Conservation (phyloP, 2,888 invertebrate species). For the Ophioninae sp. region DNA sequence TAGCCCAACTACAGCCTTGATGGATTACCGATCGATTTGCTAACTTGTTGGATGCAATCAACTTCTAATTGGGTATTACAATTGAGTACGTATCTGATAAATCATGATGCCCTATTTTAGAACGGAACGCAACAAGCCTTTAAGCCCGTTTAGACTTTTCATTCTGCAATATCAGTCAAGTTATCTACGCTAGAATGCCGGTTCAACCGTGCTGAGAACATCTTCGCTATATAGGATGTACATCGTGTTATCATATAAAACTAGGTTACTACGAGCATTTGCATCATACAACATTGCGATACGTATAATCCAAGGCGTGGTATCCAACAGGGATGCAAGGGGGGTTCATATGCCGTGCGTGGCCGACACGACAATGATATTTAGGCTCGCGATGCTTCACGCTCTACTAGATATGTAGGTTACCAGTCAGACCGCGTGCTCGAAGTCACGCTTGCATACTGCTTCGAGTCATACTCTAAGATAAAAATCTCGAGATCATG, state of each 20-base stretch:
- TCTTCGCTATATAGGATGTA: not conserved
- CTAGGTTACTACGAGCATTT: not conserved
- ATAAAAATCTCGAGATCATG: constrained; percentile 64
- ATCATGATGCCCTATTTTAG: too few relatives aligned
- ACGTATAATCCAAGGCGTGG: constrained; percentile 3
- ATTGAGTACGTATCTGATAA: too few relatives aligned
- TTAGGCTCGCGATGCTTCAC: constrained; percentile 64
- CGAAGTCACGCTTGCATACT: constrained; percentile 41
- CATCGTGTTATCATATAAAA: not conserved
- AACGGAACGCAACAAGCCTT: too few relatives aligned
- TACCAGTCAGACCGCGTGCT: constrained; percentile 56
- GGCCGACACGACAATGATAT: constrained; percentile 62
- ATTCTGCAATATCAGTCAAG: not conserved
- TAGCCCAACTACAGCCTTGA: too few relatives aligned
- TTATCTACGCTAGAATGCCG: constrained; percentile 4
- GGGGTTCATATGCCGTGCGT: constrained; percentile 51
- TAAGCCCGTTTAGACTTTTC: not conserved
- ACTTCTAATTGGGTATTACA: too few relatives aligned
- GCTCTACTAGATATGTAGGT: constrained; percentile 67
- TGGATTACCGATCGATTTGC: too few relatives aligned
- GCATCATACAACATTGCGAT: not conserved
- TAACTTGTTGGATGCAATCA: too few relatives aligned
- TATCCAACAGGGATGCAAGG: not conserved
- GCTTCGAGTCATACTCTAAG: constrained; percentile 55
- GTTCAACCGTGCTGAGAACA: constrained; percentile 20